Conservation (phyloP, 2,113 vertebrate genomes). For the Rhinichthys klamathensis region DNA sequence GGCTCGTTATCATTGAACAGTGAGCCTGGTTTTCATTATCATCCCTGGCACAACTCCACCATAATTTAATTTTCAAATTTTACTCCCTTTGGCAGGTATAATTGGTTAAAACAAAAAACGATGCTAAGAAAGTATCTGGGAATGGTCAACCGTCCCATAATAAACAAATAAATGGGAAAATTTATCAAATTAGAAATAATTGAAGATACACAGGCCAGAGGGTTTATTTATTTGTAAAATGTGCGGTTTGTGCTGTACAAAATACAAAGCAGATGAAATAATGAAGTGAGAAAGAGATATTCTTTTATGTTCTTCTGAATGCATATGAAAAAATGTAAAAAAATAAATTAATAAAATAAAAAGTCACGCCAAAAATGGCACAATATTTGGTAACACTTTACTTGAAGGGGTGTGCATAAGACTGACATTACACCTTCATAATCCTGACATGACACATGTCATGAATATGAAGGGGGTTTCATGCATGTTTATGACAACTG, state of each 20-base stretch:
- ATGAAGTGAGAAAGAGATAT: neutral
- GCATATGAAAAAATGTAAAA: neutral
- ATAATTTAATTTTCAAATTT: slow-evolving; percentile 19
- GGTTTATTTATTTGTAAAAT: slow-evolving; percentile 18
- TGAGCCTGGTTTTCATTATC: slow-evolving; percentile 10
- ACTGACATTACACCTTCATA: too few relatives aligned
- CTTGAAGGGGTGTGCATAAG: too few relatives aligned
- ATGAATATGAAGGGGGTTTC: too few relatives aligned
- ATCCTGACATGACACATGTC: too few relatives aligned
- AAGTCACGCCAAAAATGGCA: too few relatives aligned
- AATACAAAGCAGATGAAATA: neutral
- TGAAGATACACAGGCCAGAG: neutral
- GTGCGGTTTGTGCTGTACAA: neutral
- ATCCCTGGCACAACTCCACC: neutral
- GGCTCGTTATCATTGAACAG: neutral
- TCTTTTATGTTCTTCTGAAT: slow-evolving; percentile 5
- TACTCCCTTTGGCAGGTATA: neutral
- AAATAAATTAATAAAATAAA: too few relatives aligned
- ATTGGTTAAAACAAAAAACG: neutral
- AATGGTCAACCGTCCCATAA: neutral
- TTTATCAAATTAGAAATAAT: neutral
- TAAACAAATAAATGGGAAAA: slow-evolving; percentile 4
- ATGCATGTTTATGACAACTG: too few relatives aligned
- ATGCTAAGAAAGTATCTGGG: neutral
- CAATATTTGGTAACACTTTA: too few relatives aligned